A percentile compares a stretch with the other conserved stretches of the same genome.
phyloP scores from a whole-genome alignment of 2,888 invertebrate species.

The Diadegma fenestrale region DNA sequence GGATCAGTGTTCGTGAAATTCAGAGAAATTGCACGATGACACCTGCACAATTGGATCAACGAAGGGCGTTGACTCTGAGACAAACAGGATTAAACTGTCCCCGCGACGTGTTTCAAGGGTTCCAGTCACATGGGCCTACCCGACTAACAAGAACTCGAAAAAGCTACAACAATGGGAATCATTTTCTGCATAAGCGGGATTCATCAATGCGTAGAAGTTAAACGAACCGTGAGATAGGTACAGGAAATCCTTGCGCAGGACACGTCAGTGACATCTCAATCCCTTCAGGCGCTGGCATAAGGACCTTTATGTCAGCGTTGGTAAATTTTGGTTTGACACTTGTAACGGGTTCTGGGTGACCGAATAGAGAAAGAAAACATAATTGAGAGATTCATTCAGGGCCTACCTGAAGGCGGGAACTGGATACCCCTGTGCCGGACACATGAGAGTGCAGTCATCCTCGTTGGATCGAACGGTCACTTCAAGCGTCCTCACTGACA shows the following conservation, averaged over 20 bases:
- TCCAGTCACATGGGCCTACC: not conserved
- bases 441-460: conserved; percentile 85
- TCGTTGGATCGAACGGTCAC: conserved; percentile 80
- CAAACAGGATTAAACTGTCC: conserved; percentile 1
- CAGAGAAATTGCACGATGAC: not conserved
- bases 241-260: conserved; percentile 87
- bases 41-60: not conserved
- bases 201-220: not conserved
- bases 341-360: conserved; percentile 89
- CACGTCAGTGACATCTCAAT: conserved; percentile 85
- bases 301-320: conserved; percentile 79
- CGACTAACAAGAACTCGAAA: not conserved
- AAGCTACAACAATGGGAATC: not conserved
- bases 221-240: conserved; percentile 83
- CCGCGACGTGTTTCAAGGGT: not conserved
- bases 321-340: conserved; percentile 89
- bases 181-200: not conserved
- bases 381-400: conserved; percentile 23
- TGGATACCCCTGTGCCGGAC: conserved; percentile 87
- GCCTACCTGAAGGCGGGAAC: conserved; percentile 85
- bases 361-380: conserved; percentile 12
- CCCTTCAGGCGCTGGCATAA: conserved; percentile 78
- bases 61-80: not conserved
- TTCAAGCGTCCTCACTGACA: conserved; percentile 79
- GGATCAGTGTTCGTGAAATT: not conserved